Evolutionary conservation across 2,888 invertebrate species (phyloP), one percentile per base, ranked within the genome.

Genomic region (Trachelus troglodyta): DNA sequence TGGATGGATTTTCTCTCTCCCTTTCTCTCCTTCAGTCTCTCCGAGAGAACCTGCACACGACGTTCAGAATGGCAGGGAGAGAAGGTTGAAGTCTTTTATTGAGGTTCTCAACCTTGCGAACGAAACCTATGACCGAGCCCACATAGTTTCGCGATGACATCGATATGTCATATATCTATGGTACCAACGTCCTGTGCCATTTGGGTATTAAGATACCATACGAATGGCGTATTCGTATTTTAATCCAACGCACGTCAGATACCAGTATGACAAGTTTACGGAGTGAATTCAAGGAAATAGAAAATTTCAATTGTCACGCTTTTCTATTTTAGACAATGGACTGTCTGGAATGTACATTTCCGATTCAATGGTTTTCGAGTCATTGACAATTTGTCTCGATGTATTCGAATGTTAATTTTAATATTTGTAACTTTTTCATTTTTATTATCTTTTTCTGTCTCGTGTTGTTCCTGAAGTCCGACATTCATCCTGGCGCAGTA

Each of bases 91-190:
- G 56, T 56, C 56, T 56, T 56, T 56, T 56, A 23, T 56, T 9
- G 56, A 56, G 56, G 56, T 56, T 56, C 56, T 56, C 56, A 56
- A 56, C 56, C 56, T 40, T 56, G 23, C 23, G 56, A 56, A 56
- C 23, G 2, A 23, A 56, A 56, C 23, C 23, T 56, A 23, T 56
- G 56, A 79, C 75, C 81, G 79, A 79, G 79, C 80, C 81, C 79
- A 80, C 81, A 81, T 81, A 80, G 81, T 81, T 81, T 80, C 80
- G 80, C 81, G 81, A 81, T 81, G 81, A 80, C 81, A 80, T 81
- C 81, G 80, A 80, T 79, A 79, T 23, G 56, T 56, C 56, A 9
- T 56, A 23, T 56, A 56, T 56, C 56, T 9, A 56, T 23, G 23
- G 9, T 56, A 56, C 23, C 9, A 23, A 23, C 56, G 23, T 56